Evolutionary conservation across 2,888 invertebrate genomes (phyloP), one percentile per base, ranked within the genome.

Genomic region (Himalopsyche tibetana): DNA sequence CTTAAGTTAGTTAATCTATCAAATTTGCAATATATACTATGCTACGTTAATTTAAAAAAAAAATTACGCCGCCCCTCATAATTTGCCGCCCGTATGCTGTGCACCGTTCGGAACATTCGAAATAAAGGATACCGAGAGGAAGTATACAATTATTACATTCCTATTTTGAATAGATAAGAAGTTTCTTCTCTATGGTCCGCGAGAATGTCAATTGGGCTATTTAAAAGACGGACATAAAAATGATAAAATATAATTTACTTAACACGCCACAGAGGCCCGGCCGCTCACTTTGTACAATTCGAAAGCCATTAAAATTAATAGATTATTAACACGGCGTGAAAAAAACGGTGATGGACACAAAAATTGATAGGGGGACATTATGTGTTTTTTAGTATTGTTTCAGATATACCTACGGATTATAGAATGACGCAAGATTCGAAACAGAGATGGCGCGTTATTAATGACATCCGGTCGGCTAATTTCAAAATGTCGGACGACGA

Each of bases 281-380:
- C 42, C 81, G 51, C 45, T 45, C 45, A 28, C 19, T 51, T 80
- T 80, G 80, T 80, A 28, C n/a, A 81, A 45, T 81, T 81, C 15
- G 81, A 51, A 81, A 51, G 45, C n/a, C 81, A 81, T 81, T 81
- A 81, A 81, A 81, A 81, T 81, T 81, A 81, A 51, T 81, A 81
- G 42, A 81, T n/a, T 51, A 81, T 81, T 42, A 81, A 81, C 28
- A n/a, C 6, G 45, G n/a, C 40, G 42, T 81, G 45, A 63, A 63
- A 63, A 63, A 63, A 63, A 63, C 28, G 63, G n/a, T 28, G 19
- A 63, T 28, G 63, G 63, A 63, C 19, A 19, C 63, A 28, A 63
- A 63, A 63, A 28, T 56, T 63, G 63, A 63, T 63, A 28, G 63
- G 63, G 63, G 63, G 28, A n/a, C 63, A 63, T 63, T 63, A 28